Evolutionary conservation across 2,888 invertebrate species (phyloP).

Genomic region (Aricia artaxerxes): DNA sequence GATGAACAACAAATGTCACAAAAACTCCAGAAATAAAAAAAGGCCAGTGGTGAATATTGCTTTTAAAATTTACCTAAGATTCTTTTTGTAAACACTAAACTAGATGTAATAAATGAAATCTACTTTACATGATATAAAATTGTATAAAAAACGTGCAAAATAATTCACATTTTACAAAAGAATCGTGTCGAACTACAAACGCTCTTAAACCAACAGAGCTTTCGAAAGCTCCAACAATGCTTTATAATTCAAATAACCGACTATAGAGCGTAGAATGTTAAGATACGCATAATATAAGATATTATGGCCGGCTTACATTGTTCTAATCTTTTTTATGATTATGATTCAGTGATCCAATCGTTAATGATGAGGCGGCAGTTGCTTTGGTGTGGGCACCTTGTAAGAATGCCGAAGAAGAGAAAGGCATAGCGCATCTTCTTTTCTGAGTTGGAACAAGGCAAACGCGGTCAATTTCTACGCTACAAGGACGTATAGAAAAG

Average conservation of each 20-base stretch:
- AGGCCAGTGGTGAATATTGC: neutral
- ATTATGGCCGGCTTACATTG: no score
- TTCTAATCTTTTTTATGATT: no score
- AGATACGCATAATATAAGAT: neutral
- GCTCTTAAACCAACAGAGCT: conserved; percentile 18
- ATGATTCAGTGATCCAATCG: no score
- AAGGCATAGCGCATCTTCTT: no score
- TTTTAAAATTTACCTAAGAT: neutral
- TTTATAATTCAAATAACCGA: conserved; percentile 7
- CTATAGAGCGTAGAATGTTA: neutral
- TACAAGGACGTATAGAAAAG: no score
- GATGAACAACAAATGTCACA: no score
- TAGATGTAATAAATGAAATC: neutral
- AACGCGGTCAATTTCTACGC: no score
- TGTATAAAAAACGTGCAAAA: neutral
- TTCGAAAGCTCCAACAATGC: conserved; percentile 19
- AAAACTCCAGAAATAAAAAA: neutral
- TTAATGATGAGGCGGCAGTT: no score
- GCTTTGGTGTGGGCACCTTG: no score
- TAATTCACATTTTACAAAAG: conserved; percentile 5
- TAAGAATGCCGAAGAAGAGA: no score
- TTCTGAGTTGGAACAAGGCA: no score
- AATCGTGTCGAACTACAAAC: conserved; percentile 19
- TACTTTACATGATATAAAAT: neutral
- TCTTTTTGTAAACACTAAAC: neutral